Percentiles rank a stretch among this genome's conserved stretches.
phyloP scores from a whole-genome alignment of 2,113 vertebrate genomes.

The rabbit (Oryctolagus cuniculus) region DNA sequence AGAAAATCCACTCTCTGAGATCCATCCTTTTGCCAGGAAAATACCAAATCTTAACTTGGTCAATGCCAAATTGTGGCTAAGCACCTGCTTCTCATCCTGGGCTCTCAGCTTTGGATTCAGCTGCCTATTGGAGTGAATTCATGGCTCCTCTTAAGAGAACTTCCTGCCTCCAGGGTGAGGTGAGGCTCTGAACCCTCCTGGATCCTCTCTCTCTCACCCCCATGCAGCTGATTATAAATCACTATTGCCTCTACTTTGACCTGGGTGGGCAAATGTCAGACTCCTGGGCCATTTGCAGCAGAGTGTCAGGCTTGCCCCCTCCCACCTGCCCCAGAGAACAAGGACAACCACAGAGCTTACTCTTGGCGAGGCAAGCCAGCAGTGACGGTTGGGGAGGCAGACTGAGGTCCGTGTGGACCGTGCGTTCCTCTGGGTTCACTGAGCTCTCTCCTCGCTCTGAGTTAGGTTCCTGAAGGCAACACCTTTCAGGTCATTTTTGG shows the following conservation, averaged over 20 bases:
- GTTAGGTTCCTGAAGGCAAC: background rate
- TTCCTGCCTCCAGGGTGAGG: background rate
- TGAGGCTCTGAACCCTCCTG: too few relatives aligned
- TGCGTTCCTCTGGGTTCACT: too few relatives aligned
- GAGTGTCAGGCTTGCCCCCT: background rate
- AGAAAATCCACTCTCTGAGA: background rate
- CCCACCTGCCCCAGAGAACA: background rate
- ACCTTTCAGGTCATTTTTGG: background rate
- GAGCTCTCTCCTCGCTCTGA: background rate
- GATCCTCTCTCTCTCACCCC: too few relatives aligned
- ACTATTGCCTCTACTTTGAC: background rate
- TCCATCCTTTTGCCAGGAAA: background rate
- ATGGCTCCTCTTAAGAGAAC: background rate
- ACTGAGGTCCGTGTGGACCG: fast-evolving
- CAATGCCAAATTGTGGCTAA: background rate
- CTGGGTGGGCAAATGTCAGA: background rate
- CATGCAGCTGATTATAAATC: too few relatives aligned
- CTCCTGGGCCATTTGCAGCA: background rate
- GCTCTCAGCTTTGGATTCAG: background rate
- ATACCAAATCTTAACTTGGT: background rate
- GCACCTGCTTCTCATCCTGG: background rate
- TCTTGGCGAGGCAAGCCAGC: background rate
- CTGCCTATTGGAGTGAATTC: background rate
- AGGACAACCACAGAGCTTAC: background rate
- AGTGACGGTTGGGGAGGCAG: background rate